Percentiles rank a stretch among this genome's conserved stretches.
Conservation (phyloP, 1,140 invertebrate genomes). For the Bombus confusus region DNA sequence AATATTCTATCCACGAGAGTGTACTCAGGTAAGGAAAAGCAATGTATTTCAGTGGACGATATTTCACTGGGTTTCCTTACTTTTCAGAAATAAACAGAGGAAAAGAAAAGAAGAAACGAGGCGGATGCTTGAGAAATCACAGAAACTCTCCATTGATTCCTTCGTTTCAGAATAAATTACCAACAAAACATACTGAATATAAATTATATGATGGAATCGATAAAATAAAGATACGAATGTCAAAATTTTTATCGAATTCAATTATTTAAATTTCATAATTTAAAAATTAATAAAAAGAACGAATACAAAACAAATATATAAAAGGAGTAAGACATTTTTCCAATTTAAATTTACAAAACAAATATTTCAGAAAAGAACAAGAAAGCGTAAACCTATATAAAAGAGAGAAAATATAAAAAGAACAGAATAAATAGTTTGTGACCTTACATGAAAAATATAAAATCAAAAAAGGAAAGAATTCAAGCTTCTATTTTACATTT, state of each 20-base stretch:
- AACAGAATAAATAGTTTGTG: background rate
- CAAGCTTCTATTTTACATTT: too few species aligned
- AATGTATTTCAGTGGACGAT: too few species aligned
- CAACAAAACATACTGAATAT: too few species aligned
- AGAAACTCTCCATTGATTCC: background rate
- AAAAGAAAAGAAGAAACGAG: slow-evolving; percentile 19
- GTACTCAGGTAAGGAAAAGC: slow-evolving; percentile 67
- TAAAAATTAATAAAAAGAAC: background rate
- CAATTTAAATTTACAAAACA: too few species aligned
- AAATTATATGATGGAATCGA: background rate
- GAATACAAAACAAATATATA: background rate
- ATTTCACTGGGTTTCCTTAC: background rate
- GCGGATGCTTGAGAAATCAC: background rate
- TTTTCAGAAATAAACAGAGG: slow-evolving; percentile 47
- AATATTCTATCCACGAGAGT: slow-evolving; percentile 69
- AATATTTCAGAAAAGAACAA: background rate
- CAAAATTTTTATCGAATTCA: background rate
- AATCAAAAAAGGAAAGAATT: background rate
- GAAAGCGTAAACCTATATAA: background rate
- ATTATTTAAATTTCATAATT: background rate
- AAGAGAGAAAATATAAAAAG: background rate
- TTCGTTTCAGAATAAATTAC: background rate
- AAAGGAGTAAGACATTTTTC: background rate
- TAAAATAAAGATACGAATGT: background rate
- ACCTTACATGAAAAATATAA: background rate